Percentiles rank a stretch among this genome's conserved stretches.
Evolutionary conservation across 1,140 invertebrate genomes (phyloP).

Genomic region (Heterodera carotae): DNA sequence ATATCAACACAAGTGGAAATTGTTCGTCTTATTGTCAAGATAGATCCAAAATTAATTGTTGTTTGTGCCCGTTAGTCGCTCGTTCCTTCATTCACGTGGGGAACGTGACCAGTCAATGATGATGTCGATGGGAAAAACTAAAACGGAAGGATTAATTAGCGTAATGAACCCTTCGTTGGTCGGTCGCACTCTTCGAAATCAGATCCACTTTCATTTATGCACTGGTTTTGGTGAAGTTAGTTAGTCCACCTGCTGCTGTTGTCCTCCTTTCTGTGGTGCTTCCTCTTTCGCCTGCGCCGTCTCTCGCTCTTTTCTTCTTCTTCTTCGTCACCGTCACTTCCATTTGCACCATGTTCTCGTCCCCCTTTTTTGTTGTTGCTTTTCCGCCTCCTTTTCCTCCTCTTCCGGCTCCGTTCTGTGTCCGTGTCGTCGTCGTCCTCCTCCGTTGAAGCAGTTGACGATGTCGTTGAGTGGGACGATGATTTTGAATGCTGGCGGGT

Average conservation of each 20-base stretch:
- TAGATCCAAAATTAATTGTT: too few species aligned
- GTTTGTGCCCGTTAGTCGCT: too few species aligned
- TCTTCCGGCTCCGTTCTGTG: neutral
- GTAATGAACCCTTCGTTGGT: neutral
- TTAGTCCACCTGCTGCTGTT: neutral
- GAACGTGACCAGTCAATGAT: conserved; percentile 12
- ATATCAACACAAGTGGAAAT: too few species aligned
- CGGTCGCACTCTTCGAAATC: neutral
- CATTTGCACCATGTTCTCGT: neutral
- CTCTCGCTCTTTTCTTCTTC: neutral
- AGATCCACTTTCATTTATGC: too few species aligned
- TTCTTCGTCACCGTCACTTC: neutral
- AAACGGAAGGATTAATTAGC: neutral
- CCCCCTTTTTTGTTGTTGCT: too few species aligned
- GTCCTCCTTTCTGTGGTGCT: neutral
- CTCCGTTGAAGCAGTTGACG: neutral
- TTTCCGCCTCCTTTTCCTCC: neutral
- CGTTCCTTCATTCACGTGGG: neutral
- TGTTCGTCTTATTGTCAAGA: too few species aligned
- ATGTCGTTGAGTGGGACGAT: neutral
- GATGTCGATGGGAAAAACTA: conserved; percentile 21
- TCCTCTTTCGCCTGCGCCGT: neutral
- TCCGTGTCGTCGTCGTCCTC: neutral
- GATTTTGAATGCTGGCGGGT: neutral
- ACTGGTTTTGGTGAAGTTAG: neutral